Percentiles rank a stretch among this genome's conserved stretches.
Evolutionary conservation across 1,140 invertebrate species (phyloP).

Genomic region (Pogonognathellus flavescens): DNA sequence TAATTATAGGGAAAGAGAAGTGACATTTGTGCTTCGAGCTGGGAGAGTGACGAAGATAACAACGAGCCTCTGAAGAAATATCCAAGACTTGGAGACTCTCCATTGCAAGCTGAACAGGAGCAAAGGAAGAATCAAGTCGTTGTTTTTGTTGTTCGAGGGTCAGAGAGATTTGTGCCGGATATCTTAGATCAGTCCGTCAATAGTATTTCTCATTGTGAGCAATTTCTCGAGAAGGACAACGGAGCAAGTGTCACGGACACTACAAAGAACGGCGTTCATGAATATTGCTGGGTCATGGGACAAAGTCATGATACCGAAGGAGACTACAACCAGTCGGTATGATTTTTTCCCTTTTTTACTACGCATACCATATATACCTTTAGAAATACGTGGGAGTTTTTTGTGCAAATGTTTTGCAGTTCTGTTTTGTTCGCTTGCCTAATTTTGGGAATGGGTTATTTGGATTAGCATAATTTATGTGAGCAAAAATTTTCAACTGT

Average conservation of each 20-base stretch:
- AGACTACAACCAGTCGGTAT: conserved; percentile 65
- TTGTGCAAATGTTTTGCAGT: neutral
- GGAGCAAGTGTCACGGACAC: conserved; percentile 9
- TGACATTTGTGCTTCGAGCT: conserved; percentile 41
- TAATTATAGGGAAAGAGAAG: conserved; percentile 56
- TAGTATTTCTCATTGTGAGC: conserved; percentile 2
- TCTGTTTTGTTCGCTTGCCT: neutral
- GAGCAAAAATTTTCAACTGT: too few species aligned
- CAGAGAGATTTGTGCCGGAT: conserved; percentile 16
- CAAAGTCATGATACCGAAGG: conserved; percentile 65
- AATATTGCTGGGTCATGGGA: conserved; percentile 61
- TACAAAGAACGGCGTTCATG: conserved; percentile 41
- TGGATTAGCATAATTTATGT: too few species aligned
- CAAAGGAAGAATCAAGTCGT: neutral
- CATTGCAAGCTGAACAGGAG: conserved; percentile 20
- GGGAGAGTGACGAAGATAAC: conserved; percentile 64
- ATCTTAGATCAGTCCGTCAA: neutral
- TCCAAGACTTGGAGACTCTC: conserved; percentile 59
- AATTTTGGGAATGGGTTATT: too few species aligned
- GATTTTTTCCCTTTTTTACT: neutral
- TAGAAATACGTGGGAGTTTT: neutral
- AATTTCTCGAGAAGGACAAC: conserved; percentile 11
- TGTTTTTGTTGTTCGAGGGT: neutral
- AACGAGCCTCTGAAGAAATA: conserved; percentile 65
- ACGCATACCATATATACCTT: neutral